phyloP scores from a whole-genome alignment of 1,140 invertebrate genomes.

The Dreissena rostriformis region DNA sequence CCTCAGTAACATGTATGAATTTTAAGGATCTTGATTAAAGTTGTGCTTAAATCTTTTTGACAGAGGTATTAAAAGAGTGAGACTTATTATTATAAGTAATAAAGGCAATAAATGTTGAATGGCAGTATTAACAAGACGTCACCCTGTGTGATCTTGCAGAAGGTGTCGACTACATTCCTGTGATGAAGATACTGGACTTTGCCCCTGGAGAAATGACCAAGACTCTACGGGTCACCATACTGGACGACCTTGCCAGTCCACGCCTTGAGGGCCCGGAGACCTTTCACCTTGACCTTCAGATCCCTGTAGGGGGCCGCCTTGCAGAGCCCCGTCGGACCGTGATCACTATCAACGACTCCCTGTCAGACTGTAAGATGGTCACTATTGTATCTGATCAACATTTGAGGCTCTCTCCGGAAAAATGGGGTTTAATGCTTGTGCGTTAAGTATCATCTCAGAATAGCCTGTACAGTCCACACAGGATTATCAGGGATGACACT shows the following conservation, averaged over 20 bases:
- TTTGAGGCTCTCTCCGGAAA: not conserved
- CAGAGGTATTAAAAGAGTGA: no score
- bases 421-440: no score
- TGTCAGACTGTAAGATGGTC: constrained; percentile 78
- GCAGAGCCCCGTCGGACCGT: constrained; percentile 75
- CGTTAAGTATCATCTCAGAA: no score
- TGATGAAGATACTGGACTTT: constrained; percentile 80
- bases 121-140: not conserved
- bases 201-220: constrained; percentile 76
- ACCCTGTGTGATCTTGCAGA: constrained; percentile 64
- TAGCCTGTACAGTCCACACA: no score
- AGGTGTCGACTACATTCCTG: constrained; percentile 80
- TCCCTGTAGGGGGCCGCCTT: constrained; percentile 77
- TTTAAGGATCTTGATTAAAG: no score
- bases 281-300: constrained; percentile 77
- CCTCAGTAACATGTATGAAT: no score
- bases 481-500: no score
- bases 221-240: constrained; percentile 75
- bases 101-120: no score
- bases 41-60: no score
- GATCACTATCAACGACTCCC: constrained; percentile 79
- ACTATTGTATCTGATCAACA: not conserved
- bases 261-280: constrained; percentile 79
- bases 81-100: no score
- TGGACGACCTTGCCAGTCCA: constrained; percentile 81